phyloP scores from a whole-genome alignment of 2,797 vertebrate species.

The Lacerta viridis region DNA sequence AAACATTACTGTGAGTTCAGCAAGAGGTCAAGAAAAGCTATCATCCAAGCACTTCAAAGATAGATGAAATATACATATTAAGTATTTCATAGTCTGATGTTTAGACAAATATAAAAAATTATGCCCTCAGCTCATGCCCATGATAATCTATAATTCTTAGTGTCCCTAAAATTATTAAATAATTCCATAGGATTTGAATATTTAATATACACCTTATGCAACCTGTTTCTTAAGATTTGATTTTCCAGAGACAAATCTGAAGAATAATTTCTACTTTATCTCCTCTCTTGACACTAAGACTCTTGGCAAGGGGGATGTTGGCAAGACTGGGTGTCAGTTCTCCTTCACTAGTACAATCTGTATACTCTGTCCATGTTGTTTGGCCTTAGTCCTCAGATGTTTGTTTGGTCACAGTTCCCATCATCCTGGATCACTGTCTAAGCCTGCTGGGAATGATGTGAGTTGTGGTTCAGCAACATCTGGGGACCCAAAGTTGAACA shows the following conservation, averaged over 20 bases:
- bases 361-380: not conserved
- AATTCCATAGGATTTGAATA: not conserved
- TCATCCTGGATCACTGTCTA: no score
- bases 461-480: no score
- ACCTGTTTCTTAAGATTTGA: not conserved
- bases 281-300: not conserved
- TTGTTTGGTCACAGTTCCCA: not conserved
- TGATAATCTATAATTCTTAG: not conserved
- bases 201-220: not conserved
- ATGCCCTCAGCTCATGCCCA: not conserved
- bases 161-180: not conserved
- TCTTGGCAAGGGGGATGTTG: not conserved
- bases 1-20: constrained; percentile 4
- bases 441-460: no score
- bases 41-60: not conserved
- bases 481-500: no score
- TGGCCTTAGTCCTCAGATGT: no score
- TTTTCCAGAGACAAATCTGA: not conserved
- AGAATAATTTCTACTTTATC: not conserved
- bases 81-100: not conserved
- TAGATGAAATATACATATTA: not conserved
- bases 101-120: not conserved
- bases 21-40: not conserved
- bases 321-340: not conserved
- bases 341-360: not conserved